Conservation (phyloP, 1,140 invertebrate species). For the Leptestheria dahalacensis region DNA sequence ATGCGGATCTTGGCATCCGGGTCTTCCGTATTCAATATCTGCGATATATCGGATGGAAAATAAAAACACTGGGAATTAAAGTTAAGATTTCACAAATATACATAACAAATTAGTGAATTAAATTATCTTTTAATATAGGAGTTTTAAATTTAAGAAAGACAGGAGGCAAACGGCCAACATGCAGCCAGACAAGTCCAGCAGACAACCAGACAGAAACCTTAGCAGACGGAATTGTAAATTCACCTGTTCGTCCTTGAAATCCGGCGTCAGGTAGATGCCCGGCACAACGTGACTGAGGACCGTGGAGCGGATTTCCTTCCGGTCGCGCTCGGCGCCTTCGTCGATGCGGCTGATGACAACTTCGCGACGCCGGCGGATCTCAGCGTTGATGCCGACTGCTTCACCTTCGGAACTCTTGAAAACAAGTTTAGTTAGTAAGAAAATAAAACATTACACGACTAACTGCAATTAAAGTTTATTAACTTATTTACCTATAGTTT, state of each 20-base stretch:
- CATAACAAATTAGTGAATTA: constrained; percentile 3
- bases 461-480: too few species aligned
- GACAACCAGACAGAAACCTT: too few species aligned
- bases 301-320: constrained; percentile 14
- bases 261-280: constrained; percentile 25
- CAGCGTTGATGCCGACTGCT: constrained; percentile 9
- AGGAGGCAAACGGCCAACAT: too few species aligned
- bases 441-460: not conserved
- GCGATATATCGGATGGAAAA: too few species aligned
- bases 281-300: constrained; percentile 28
- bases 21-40: constrained; percentile 33
- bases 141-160: too few species aligned
- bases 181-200: too few species aligned
- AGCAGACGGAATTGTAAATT: not conserved
- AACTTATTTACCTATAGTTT: too few species aligned
- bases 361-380: constrained; percentile 12
- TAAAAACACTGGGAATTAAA: too few species aligned
- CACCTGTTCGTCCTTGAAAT: constrained; percentile 28
- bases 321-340: not conserved
- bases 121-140: too few species aligned
- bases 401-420: not conserved
- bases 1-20: constrained; percentile 38
- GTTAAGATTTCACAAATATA: too few species aligned
- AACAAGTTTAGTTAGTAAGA: not conserved
- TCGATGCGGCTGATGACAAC: constrained; percentile 15